phyloP scores from a whole-genome alignment of 2,797 vertebrate genomes.

The Phylloscopus collybita region DNA sequence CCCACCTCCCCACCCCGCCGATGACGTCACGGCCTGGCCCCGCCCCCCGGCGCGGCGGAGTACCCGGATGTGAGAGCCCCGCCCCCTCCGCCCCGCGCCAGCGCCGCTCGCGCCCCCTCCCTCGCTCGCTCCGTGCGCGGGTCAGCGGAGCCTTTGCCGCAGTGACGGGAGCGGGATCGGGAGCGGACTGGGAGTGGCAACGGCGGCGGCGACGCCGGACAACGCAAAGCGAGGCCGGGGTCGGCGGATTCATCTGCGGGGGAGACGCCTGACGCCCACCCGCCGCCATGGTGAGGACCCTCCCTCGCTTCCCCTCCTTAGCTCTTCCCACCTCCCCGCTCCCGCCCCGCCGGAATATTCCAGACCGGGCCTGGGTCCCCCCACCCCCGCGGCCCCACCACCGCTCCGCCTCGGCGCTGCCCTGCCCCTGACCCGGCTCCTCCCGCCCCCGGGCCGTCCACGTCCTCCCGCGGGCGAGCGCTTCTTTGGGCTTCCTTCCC shows the following conservation, averaged over 20 bases:
- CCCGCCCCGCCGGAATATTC: slow-evolving; percentile 11
- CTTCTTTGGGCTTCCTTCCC: background rate
- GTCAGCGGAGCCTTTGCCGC: slow-evolving; percentile 81
- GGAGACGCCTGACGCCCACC: slow-evolving; percentile 61
- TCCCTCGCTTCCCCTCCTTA: background rate
- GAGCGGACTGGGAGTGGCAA: background rate
- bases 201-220: background rate
- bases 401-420: background rate
- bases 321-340: background rate
- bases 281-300: slow-evolving; percentile 76
- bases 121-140: slow-evolving; percentile 28
- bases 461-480: background rate
- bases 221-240: background rate
- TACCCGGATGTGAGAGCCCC: slow-evolving; percentile 58
- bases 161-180: slow-evolving; percentile 64
- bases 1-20: no score
- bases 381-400: background rate
- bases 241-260: slow-evolving; percentile 28
- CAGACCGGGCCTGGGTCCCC: background rate
- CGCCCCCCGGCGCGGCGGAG: background rate
- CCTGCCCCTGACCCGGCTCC: slow-evolving; percentile 4
- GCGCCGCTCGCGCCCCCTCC: slow-evolving; percentile 34
- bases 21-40: background rate
- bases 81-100: background rate
- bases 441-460: background rate